Evolutionary conservation across 2,113 vertebrate species (phyloP), one percentile per base, ranked within the genome.

Genomic region (Chloropsis cyanopogon): DNA sequence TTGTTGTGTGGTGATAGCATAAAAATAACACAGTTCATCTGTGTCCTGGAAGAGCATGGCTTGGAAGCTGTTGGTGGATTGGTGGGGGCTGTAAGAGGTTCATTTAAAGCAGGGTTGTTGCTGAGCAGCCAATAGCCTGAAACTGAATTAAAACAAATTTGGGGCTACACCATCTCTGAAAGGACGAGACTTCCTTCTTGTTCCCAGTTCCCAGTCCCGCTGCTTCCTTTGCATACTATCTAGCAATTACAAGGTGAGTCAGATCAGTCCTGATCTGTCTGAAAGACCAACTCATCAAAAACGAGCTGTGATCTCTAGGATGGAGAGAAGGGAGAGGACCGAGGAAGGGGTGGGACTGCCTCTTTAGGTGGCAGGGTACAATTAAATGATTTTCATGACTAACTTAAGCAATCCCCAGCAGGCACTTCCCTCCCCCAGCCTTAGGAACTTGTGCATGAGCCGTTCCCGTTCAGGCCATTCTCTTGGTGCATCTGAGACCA

Each of bases 201-300:
- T 83, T 94, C 59, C 61, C 54, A 19, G 47, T 41, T 53, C 54
- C 9, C 65, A 33, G 68, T 76, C 72, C 86, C 6, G 2, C 92
- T 95, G 76, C 85, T 91, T 87, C 70, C 78, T 93, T 91, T 93
- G 87, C 64, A 60, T 91, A 56, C n/a, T 71, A 90, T 92, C 92
- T 94, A 39, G 80, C 90, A 95, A 95, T 96, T 96, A 94, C 1
- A 47, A 66, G 79, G 71, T 93, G 92, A 94, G 68, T 92, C 93
- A 94, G 50, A 90, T 94, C 82, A 76, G 86, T 31, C 47, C 93
- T 93, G 75, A 73, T 94, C 82, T 81, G 80, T 64, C 50, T 86
- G 68, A 88, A 92, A 81, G 81, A 92, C 35, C 76, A 94, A 25
- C 72, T 92, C 94, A 93, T 94, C 82, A 93, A n/a, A 89, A 95